Percentiles rank a stretch among this genome's conserved stretches.
phyloP scores from a whole-genome alignment of 2,113 vertebrate species.

The Zosterops pallidus region DNA sequence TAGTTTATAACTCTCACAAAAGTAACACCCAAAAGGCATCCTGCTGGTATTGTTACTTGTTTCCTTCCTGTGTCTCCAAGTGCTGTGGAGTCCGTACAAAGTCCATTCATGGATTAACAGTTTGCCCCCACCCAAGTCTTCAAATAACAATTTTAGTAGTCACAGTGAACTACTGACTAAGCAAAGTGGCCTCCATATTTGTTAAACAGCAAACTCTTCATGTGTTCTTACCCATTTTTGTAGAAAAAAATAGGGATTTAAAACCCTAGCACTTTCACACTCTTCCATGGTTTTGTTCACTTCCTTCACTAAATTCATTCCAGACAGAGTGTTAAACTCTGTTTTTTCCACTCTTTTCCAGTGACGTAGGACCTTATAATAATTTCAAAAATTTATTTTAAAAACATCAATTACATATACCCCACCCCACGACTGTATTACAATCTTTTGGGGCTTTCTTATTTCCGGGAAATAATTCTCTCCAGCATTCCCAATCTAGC shows the following conservation, averaged over 20 bases:
- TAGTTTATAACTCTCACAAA: not conserved
- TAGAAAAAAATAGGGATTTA: not conserved
- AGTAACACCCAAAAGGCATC: not conserved
- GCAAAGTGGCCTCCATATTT: not conserved
- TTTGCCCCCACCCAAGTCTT: not conserved
- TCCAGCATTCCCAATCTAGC: not conserved
- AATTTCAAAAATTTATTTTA: not conserved
- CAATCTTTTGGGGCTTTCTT: not conserved
- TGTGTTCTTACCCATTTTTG: not conserved
- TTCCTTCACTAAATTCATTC: not conserved
- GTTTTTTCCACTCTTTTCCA: not conserved
- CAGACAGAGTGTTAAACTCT: not conserved
- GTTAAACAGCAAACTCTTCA: not conserved
- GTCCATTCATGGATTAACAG: not conserved
- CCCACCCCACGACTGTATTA: not conserved
- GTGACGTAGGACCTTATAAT: rapidly evolving
- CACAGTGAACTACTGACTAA: not conserved
- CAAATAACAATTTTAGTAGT: not conserved
- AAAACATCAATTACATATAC: rapidly evolving
- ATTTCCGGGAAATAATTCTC: not conserved
- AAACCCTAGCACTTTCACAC: not conserved
- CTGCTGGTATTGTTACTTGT: not conserved
- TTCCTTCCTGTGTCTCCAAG: not conserved
- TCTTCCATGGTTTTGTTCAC: not conserved
- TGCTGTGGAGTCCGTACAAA: not conserved